phyloP scores from a whole-genome alignment of 1,140 invertebrate genomes.

The Bradynema listronoti region DNA sequence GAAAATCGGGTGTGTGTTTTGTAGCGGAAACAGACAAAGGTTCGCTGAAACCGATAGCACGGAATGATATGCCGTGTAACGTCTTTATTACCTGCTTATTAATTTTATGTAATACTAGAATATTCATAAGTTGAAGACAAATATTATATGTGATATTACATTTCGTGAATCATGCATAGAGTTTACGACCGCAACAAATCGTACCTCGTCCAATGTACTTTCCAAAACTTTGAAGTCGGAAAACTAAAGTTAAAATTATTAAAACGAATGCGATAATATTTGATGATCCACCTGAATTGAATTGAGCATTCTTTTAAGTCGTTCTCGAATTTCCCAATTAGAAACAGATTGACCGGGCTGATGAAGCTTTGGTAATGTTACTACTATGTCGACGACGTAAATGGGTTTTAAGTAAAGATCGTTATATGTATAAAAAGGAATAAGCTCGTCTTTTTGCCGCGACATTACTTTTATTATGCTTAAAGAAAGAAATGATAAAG shows the following conservation, averaged over 20 bases:
- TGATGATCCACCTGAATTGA: slow-evolving; percentile 23
- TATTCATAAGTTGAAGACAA: no score
- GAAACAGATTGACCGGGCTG: slow-evolving; percentile 29
- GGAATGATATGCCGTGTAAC: slow-evolving; percentile 24
- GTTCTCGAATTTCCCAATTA: slow-evolving; percentile 31
- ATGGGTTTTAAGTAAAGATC: slow-evolving; percentile 26
- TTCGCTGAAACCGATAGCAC: slow-evolving; percentile 31
- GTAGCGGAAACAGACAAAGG: slow-evolving; percentile 18
- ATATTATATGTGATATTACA: not conserved
- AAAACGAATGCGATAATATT: no score
- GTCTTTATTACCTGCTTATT: slow-evolving; percentile 16
- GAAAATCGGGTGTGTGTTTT: slow-evolving; percentile 26
- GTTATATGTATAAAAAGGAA: slow-evolving; percentile 31
- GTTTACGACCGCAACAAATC: slow-evolving; percentile 22
- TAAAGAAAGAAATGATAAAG: no score
- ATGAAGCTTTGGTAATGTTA: slow-evolving; percentile 23
- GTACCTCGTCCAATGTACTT: slow-evolving; percentile 29
- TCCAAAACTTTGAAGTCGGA: slow-evolving; percentile 33
- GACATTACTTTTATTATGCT: no score
- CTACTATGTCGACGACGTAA: slow-evolving; percentile 16
- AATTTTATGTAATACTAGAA: not conserved
- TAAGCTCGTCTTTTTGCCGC: slow-evolving; percentile 26
- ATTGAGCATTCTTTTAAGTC: slow-evolving; percentile 25
- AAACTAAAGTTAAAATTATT: slow-evolving; percentile 14
- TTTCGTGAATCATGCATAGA: not conserved